phyloP scores from a whole-genome alignment of 1,140 invertebrate genomes.

The Drosophila neocordata region DNA sequence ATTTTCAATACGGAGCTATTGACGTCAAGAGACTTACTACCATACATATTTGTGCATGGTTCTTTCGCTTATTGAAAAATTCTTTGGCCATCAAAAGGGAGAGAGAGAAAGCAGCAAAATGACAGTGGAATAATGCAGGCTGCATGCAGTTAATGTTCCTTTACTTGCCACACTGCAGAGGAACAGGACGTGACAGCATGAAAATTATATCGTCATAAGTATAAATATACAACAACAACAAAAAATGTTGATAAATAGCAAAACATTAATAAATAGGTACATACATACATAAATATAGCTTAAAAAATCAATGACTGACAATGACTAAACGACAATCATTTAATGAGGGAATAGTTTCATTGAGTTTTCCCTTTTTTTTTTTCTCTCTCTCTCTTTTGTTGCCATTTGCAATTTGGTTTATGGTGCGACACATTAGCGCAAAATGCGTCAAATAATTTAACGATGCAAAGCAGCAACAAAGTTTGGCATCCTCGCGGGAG shows the following conservation, averaged over 20 bases:
- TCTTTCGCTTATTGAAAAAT: slow-evolving; percentile 55
- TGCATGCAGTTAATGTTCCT: background rate
- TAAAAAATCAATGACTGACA: slow-evolving; percentile 7
- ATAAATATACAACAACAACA: background rate
- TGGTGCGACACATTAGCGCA: slow-evolving; percentile 70
- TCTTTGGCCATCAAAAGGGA: slow-evolving; percentile 43
- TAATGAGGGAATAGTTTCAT: slow-evolving; percentile 32
- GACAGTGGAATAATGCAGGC: slow-evolving; percentile 2
- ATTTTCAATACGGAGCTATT: slow-evolving; percentile 26
- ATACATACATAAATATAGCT: background rate
- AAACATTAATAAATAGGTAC: slow-evolving; percentile 1
- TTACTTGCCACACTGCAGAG: background rate
- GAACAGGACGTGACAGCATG: background rate
- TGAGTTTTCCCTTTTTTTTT: too few relatives aligned
- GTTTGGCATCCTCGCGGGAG: slow-evolving; percentile 40
- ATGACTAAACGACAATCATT: slow-evolving; percentile 3
- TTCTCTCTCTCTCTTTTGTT: too few relatives aligned
- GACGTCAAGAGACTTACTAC: slow-evolving; percentile 7
- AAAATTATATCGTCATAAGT: slow-evolving; percentile 2
- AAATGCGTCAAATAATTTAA: slow-evolving; percentile 76
- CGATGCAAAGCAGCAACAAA: slow-evolving; percentile 66
- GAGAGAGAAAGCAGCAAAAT: slow-evolving; percentile 31
- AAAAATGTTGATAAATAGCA: slow-evolving; percentile 4
- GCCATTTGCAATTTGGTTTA: slow-evolving; percentile 53
- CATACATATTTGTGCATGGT: slow-evolving; percentile 46